Conservation (phyloP, 2,888 invertebrate species). For the Myopa tessellatipennis region DNA sequence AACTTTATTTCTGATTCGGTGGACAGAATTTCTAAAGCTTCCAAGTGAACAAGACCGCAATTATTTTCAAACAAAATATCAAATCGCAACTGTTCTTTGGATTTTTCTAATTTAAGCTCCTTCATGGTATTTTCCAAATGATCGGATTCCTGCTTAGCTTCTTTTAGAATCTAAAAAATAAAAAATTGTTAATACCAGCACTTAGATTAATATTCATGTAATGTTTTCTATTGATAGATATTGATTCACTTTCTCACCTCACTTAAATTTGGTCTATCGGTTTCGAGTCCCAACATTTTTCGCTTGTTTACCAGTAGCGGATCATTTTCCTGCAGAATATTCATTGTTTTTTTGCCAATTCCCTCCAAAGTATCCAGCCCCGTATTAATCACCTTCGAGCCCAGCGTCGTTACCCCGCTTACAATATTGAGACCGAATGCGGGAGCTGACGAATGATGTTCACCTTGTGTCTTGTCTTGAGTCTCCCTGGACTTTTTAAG, state of each 20-base stretch:
- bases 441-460: constrained; percentile 31
- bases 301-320: constrained; percentile 82
- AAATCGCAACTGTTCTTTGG: constrained; percentile 73
- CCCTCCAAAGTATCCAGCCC: constrained; percentile 90
- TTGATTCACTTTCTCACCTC: constrained; percentile 48
- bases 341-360: constrained; percentile 95
- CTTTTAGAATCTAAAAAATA: constrained; percentile 70
- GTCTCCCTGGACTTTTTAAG: neutral
- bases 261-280: constrained; percentile 62
- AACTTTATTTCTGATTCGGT: constrained; percentile 82
- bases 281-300: constrained; percentile 68
- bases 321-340: constrained; percentile 91
- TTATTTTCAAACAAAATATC: constrained; percentile 88
- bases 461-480: constrained; percentile 30
- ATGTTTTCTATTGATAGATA: neutral
- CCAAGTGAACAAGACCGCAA: constrained; percentile 88
- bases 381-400: constrained; percentile 80
- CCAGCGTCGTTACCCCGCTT: constrained; percentile 62
- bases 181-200: neutral
- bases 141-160: constrained; percentile 77
- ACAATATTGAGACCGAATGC: constrained; percentile 59
- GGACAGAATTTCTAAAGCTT: constrained; percentile 91
- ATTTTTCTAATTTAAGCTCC: constrained; percentile 58
- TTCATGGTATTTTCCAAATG: constrained; percentile 61
- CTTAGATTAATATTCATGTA: neutral